phyloP scores from a whole-genome alignment of 2,113 vertebrate species.

The Chelonoidis abingdonii region DNA sequence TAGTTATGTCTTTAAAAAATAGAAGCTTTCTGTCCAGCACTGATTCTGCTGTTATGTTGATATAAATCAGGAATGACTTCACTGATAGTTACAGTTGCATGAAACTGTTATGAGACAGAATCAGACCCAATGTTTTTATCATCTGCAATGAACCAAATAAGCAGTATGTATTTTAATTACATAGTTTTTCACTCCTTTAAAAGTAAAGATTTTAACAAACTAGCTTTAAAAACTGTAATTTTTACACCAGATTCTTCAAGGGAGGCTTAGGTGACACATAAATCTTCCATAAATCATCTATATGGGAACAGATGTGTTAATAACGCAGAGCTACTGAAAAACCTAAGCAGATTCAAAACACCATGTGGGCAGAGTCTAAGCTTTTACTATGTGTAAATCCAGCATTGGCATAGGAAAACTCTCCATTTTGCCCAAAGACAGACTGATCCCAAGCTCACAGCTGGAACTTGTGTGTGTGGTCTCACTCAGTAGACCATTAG shows the following conservation, averaged over 20 bases:
- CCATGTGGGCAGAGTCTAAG: not conserved
- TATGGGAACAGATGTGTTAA: not conserved
- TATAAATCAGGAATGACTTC: not conserved
- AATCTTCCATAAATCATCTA: not conserved
- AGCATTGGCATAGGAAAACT: not conserved
- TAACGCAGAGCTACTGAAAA: not conserved
- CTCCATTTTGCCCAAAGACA: conserved; percentile 17
- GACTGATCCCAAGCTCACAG: conserved; percentile 26
- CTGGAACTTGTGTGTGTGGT: conserved; percentile 28
- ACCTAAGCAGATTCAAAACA: conserved; percentile 6
- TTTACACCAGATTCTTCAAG: not conserved
- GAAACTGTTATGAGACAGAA: not conserved
- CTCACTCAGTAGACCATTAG: not conserved
- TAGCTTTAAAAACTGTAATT: not conserved
- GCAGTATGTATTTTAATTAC: not conserved
- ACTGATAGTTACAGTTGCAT: not conserved
- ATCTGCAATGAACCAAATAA: not conserved
- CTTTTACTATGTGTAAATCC: conserved; percentile 10
- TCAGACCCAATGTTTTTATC: not conserved
- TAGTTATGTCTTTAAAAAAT: conserved; percentile 7
- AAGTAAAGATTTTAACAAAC: not conserved
- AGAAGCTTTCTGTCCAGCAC: not conserved
- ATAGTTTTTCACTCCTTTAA: not conserved
- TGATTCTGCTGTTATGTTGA: not conserved
- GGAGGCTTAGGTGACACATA: not conserved